Base-by-base conservation (phyloP, 2,797 vertebrate genomes). In the Pantherophis vulpinus region DNA sequence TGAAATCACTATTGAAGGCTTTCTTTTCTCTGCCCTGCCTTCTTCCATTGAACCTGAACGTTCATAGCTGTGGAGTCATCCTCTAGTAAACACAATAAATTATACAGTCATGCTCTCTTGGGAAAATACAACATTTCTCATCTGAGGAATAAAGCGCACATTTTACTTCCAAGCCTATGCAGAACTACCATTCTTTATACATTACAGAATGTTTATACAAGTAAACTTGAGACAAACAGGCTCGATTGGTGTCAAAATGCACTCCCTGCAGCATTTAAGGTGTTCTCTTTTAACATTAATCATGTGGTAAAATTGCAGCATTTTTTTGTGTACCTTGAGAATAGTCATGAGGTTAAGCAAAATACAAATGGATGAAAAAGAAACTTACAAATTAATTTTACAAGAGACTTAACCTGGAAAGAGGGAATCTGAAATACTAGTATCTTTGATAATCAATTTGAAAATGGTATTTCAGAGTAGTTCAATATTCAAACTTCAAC, bases 1-100 rank as follows among this genome's bases (percentile, higher is more conserved):
- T 93, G 95, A 94, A 94, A 88, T 56, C 23, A 16, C 58, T 37
- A 29, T 2, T 91, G 90, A 47, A 66, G 59, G 16, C 42, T 83
- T 51, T n/a, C 58, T 27, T 8, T 66, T 90, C 87, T 94, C 32
- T 20, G 89, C 27, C 0, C 1, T 56, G 47, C 58, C 90, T 86
- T 91, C 94, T 91, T 94, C 88, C 90, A 93, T 90, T 92, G 90
- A 91, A 61, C 91, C 37, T 32, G 93, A n/a, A 86, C 91, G 91
- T 47, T 63, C 0, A 0, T 87, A 94, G 37, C 42, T 93, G n/a
- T 32, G 95, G 89, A 94, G 88, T 95, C 95, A 18, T 93, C 95
- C 92, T 61, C 92, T 29, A 94, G 91, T 92, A 97, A 96, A 95
- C 95, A 96, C 94, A 92, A 95, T 96, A 95, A 97, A 96, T 96